Evolutionary conservation across 2,888 invertebrate genomes (phyloP).

Genomic region (Leptinotarsa juncta): DNA sequence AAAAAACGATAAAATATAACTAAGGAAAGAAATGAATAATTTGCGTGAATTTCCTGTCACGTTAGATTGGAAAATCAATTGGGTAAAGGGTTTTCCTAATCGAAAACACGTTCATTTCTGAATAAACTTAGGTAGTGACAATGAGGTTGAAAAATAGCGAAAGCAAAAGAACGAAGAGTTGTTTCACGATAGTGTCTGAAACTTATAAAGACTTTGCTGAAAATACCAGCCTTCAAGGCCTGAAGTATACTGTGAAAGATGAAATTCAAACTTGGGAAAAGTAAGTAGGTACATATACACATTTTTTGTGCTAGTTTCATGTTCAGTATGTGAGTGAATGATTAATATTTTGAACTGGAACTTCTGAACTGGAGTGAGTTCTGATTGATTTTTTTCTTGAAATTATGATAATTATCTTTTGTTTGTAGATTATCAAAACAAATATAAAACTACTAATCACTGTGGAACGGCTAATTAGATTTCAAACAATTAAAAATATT

Average conservation of each 20-base stretch:
- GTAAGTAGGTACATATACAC: constrained; percentile 42
- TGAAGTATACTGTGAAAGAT: constrained; percentile 57
- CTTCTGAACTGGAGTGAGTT: too few species aligned
- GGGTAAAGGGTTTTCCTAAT: not conserved
- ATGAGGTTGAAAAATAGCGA: constrained; percentile 40
- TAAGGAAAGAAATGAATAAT: constrained; percentile 29
- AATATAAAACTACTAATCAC: too few species aligned
- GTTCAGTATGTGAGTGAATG: too few species aligned
- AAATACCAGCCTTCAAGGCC: constrained; percentile 60
- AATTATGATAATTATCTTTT: too few species aligned
- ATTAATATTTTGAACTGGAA: too few species aligned
- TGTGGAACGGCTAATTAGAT: too few species aligned
- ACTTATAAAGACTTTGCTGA: constrained; percentile 59
- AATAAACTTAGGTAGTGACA: not conserved
- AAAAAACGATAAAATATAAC: not conserved
- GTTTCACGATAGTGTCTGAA: constrained; percentile 43
- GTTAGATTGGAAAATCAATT: constrained; percentile 23
- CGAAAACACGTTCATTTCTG: not conserved
- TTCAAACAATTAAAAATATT: too few species aligned
- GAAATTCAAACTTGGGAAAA: constrained; percentile 50
- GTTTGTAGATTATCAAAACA: too few species aligned
- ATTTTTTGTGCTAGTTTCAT: not conserved
- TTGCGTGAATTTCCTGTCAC: constrained; percentile 36
- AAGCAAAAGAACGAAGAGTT: constrained; percentile 33
- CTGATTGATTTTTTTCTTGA: too few species aligned